phyloP scores from a whole-genome alignment of 2,113 vertebrate species.

The Xiphias gladius region DNA sequence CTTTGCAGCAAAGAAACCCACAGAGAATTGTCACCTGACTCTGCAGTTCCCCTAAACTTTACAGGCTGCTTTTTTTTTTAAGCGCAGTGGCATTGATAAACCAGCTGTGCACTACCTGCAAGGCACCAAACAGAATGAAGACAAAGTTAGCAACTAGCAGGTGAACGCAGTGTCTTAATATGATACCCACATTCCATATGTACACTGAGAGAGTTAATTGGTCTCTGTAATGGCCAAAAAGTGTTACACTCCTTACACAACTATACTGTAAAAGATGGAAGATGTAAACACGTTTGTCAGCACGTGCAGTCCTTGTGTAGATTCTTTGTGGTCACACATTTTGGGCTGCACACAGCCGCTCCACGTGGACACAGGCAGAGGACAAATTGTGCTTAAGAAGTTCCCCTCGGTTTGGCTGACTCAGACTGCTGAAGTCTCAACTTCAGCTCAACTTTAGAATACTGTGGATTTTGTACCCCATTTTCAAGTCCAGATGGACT shows the following conservation, averaged over 20 bases:
- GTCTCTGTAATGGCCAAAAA: not conserved
- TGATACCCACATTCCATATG: not conserved
- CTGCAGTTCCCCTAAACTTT: not conserved
- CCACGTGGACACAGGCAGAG: too few species aligned
- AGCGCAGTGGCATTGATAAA: not conserved
- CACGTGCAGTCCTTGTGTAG: not conserved
- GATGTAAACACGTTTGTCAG: not conserved
- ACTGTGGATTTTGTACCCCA: not conserved
- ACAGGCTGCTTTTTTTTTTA: not conserved
- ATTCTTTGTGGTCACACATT: not conserved
- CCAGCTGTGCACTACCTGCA: not conserved
- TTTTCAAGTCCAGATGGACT: not conserved
- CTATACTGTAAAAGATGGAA: not conserved
- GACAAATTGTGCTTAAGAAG: too few species aligned
- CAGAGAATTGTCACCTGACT: not conserved
- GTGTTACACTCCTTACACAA: not conserved
- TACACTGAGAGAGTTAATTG: not conserved
- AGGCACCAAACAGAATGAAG: not conserved
- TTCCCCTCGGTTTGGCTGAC: too few species aligned
- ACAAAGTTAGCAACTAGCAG: not conserved
- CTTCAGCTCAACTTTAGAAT: too few species aligned
- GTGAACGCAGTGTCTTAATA: not conserved
- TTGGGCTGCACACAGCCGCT: not conserved
- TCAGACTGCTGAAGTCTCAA: too few species aligned
- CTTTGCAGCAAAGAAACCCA: not conserved